Percentiles rank a stretch among this genome's conserved stretches.
phyloP scores from a whole-genome alignment of 2,113 vertebrate genomes.

The Notothenia coriiceps region DNA sequence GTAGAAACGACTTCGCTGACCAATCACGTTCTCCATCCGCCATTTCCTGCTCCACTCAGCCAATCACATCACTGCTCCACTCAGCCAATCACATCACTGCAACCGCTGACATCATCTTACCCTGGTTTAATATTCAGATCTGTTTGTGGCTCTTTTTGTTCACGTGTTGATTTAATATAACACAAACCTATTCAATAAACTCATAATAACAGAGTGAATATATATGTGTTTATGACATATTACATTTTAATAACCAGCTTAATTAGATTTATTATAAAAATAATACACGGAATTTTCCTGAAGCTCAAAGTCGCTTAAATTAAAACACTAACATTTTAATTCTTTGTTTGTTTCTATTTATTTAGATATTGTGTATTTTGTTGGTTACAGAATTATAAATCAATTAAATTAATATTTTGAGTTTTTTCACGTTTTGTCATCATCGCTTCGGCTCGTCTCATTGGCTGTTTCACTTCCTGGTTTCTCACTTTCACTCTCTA shows the following conservation, averaged over 20 bases:
- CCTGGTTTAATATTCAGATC: too few species aligned
- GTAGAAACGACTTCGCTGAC: slow-evolving; percentile 55
- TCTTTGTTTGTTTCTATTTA: background rate
- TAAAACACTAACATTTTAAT: background rate
- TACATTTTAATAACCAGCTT: too few species aligned
- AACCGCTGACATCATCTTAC: too few species aligned
- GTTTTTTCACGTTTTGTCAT: background rate
- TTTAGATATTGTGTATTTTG: background rate
- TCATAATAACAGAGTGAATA: too few species aligned
- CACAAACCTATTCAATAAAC: too few species aligned
- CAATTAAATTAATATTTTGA: background rate
- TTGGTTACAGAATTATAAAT: background rate
- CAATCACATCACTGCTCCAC: slow-evolving; percentile 10
- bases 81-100: background rate
- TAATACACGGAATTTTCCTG: too few species aligned
- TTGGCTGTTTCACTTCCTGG: slow-evolving; percentile 39
- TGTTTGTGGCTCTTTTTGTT: too few species aligned
- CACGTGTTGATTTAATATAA: too few species aligned
- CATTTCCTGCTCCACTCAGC: slow-evolving; percentile 44
- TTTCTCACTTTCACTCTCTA: background rate
- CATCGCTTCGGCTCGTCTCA: slow-evolving; percentile 44
- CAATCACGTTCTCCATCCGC: slow-evolving; percentile 37
- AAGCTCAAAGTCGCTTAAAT: background rate
- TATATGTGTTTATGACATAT: too few species aligned
- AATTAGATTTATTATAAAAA: too few species aligned